Evolutionary conservation across 2,888 invertebrate genomes (phyloP), one percentile per base, ranked within the genome.

Genomic region (Melipona beecheii): DNA sequence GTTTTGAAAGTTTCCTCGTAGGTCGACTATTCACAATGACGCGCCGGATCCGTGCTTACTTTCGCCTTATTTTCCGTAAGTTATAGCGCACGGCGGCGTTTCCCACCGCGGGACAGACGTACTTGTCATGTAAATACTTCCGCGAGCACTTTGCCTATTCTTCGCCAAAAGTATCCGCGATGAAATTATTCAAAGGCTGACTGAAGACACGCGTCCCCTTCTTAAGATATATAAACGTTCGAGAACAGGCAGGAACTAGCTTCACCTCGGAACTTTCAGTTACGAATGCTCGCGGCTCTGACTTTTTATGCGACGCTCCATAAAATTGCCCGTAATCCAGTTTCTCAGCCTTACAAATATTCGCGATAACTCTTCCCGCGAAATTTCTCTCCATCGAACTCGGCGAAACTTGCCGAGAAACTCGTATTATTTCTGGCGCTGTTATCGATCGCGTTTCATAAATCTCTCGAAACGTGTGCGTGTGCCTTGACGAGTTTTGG

Each of bases 81-180:
- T 84, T 87, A 79, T 73, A 70, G 62, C 73, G 71, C 11, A 15
- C 56, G n/a, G 78, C 66, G 66, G 66, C 86, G 73, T 86, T 24
- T 87, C 78, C 86, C 72, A 83, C 78, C 81, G 73, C 58, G 78
- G 78, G 74, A 78, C 83, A 86, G 86, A 85, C 88, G 68, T 87
- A 87, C 87, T 86, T 86, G 88, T 88, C 88, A 84, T 88, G 88
- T 86, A 86, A 88, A 88, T 88, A 88, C 88, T 86, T 88, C 69
- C 78, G 49, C 80, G 75, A 88, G 83, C 83, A 85, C 85, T 82
- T 82, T 60, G 66, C 79, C 79, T 81, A 81, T 88, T 88, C 84
- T 83, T 86, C 83, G 79, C 71, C 81, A 58, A 86, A 87, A 74
- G 84, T 78, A 78, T 85, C 80, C 68, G 56, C 81, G 75, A 87